A percentile compares a stretch with the other conserved stretches of the same genome.
These are phyloP conservation scores for Cromileptes altivelis DNA, from an alignment of 2,113 vertebrate species.

Conservation along the genomic window DNA sequence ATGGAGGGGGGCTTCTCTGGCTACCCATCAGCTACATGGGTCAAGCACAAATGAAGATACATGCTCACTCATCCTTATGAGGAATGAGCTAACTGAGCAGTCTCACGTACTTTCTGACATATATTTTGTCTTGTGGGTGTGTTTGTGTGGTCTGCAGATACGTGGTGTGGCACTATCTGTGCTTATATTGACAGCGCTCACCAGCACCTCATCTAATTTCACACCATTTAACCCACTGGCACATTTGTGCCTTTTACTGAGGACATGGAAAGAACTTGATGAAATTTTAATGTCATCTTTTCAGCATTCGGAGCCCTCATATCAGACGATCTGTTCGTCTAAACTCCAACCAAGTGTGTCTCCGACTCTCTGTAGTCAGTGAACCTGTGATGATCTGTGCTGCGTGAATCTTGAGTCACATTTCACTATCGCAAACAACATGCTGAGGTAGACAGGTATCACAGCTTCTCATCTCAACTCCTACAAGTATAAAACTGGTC, in stretches of 20 bases:
- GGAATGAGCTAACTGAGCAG: slow-evolving; percentile 9
- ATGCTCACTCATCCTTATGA: neutral
- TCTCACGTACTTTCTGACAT: neutral
- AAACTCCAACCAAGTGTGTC: slow-evolving; percentile 57
- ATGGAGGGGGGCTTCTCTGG: slow-evolving; percentile 25
- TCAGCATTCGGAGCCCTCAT: slow-evolving; percentile 13
- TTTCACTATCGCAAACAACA: slow-evolving; percentile 26
- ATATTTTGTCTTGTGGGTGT: neutral
- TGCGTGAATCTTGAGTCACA: slow-evolving; percentile 1
- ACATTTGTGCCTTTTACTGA: slow-evolving; percentile 27
- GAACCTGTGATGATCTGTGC: slow-evolving; percentile 44
- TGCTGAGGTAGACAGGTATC: neutral
- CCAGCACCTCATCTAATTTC: slow-evolving; percentile 31
- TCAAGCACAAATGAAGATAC: slow-evolving; percentile 35
- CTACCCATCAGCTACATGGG: neutral
- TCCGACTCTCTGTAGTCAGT: slow-evolving; percentile 39
- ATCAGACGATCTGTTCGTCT: slow-evolving; percentile 42
- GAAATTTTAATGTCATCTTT: slow-evolving; percentile 53
- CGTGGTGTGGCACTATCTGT: neutral
- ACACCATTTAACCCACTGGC: slow-evolving; percentile 46
- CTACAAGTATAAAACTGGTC: neutral
- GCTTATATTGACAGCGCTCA: slow-evolving; percentile 5
- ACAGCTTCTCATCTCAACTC: neutral
- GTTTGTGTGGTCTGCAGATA: neutral
- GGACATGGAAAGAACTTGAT: slow-evolving; percentile 40